These are phyloP conservation scores for Platycheirus albimanus DNA, from an alignment of 2,888 invertebrate species.

Conservation along the genomic window DNA sequence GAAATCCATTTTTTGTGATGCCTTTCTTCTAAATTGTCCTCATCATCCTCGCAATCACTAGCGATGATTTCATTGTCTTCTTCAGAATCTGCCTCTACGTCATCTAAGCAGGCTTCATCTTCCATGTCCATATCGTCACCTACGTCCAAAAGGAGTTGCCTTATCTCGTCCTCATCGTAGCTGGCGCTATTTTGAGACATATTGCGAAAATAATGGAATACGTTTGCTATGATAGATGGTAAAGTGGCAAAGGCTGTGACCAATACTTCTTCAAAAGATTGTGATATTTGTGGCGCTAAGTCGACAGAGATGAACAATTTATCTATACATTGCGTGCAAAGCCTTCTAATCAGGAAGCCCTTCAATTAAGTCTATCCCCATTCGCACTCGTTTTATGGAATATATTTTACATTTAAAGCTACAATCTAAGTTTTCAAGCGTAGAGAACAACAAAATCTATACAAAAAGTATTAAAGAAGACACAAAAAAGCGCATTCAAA, in stretches of 20 bases:
- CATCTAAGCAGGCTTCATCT: too few species aligned
- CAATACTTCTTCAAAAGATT: conserved; percentile 22
- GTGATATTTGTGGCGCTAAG: conserved; percentile 27
- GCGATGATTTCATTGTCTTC: too few species aligned
- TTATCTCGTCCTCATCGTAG: too few species aligned
- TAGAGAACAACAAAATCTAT: conserved; percentile 19
- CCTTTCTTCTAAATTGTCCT: too few species aligned
- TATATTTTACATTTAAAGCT: conserved; percentile 24
- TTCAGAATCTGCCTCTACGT: too few species aligned
- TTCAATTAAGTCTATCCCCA: conserved; percentile 9
- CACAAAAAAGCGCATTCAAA: conserved; percentile 11
- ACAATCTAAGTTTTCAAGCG: conserved; percentile 18
- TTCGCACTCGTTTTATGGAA: conserved; percentile 18
- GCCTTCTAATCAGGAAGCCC: conserved; percentile 10
- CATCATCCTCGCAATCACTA: too few species aligned
- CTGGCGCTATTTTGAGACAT: too few species aligned
- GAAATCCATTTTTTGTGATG: too few species aligned
- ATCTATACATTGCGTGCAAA: background rate
- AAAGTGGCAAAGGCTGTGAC: conserved; percentile 22
- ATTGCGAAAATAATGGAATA: too few species aligned
- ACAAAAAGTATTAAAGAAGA: conserved; percentile 8
- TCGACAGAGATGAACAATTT: conserved; percentile 25
- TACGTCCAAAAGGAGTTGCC: too few species aligned
- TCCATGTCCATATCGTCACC: too few species aligned
- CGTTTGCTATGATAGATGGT: conserved; percentile 34